A percentile compares a stretch with the other conserved stretches of the same genome.
Evolutionary conservation across 2,888 invertebrate genomes (phyloP).

Genomic region (Antheraea yamamai): DNA sequence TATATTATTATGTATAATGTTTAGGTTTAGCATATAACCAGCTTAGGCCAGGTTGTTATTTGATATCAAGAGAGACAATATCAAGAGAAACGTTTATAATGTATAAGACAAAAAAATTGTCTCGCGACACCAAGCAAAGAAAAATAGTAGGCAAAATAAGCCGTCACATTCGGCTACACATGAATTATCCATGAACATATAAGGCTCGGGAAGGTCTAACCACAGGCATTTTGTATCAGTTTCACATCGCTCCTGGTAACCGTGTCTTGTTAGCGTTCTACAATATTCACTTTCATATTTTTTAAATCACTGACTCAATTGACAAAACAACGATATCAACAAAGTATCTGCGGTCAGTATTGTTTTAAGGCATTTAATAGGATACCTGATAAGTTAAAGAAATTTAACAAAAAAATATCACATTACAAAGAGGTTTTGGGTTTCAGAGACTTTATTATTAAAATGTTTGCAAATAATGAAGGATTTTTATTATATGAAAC

Average conservation of each 20-base stretch:
- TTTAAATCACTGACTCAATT: slow-evolving; percentile 40
- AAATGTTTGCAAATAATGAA: too few species aligned
- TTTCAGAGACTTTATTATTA: background rate
- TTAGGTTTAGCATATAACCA: too few species aligned
- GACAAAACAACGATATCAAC: slow-evolving; percentile 39
- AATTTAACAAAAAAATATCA: background rate
- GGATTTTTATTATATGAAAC: background rate
- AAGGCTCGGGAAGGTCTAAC: slow-evolving; percentile 37
- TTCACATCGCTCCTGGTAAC: slow-evolving; percentile 58
- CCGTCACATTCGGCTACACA: slow-evolving; percentile 12
- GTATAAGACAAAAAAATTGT: background rate
- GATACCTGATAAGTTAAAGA: background rate
- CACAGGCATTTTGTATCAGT: slow-evolving; percentile 59
- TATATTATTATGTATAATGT: too few species aligned
- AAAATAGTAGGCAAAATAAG: background rate
- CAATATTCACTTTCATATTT: slow-evolving; percentile 64
- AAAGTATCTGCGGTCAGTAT: slow-evolving; percentile 16
- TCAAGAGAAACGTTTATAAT: background rate
- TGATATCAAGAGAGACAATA: too few species aligned
- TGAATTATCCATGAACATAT: background rate
- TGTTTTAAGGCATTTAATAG: background rate
- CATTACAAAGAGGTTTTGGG: background rate
- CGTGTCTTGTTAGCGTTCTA: slow-evolving; percentile 58
- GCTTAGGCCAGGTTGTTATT: too few species aligned
- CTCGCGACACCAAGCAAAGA: background rate